phyloP scores from a whole-genome alignment of 2,797 vertebrate species.

The Lepidocolaptes lacrymiger region DNA sequence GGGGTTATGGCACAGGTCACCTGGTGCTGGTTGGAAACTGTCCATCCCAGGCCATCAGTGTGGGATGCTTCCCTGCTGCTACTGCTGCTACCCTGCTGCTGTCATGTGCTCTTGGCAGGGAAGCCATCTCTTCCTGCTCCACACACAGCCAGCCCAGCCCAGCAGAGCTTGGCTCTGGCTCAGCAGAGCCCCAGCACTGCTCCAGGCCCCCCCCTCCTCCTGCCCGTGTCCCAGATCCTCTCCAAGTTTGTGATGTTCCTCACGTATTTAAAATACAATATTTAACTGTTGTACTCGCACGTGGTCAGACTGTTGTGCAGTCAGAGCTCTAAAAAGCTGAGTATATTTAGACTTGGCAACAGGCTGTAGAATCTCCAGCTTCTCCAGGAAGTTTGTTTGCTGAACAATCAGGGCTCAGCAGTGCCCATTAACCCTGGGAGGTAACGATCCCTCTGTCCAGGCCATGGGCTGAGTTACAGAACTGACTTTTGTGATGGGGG shows the following conservation, averaged over 20 bases:
- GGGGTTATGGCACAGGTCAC: background rate
- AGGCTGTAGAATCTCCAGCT: background rate
- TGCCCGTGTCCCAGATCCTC: background rate
- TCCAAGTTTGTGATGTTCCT: background rate
- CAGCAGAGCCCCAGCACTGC: background rate
- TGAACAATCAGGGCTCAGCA: background rate
- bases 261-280: background rate
- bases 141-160: background rate
- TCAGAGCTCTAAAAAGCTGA: background rate
- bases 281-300: background rate
- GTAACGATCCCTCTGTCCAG: background rate
- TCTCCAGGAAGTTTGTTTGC: background rate
- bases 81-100: background rate
- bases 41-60: background rate
- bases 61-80: background rate
- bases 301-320: background rate
- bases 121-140: background rate
- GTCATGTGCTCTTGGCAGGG: background rate
- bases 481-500: background rate
- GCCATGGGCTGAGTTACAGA: background rate
- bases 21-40: background rate
- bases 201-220: background rate
- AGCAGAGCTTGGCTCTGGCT: background rate
- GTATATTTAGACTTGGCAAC: constrained; percentile 1
- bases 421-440: background rate